These are phyloP conservation scores for Aricia artaxerxes DNA, from an alignment of 2,888 invertebrate species.

Conservation along the genomic window DNA sequence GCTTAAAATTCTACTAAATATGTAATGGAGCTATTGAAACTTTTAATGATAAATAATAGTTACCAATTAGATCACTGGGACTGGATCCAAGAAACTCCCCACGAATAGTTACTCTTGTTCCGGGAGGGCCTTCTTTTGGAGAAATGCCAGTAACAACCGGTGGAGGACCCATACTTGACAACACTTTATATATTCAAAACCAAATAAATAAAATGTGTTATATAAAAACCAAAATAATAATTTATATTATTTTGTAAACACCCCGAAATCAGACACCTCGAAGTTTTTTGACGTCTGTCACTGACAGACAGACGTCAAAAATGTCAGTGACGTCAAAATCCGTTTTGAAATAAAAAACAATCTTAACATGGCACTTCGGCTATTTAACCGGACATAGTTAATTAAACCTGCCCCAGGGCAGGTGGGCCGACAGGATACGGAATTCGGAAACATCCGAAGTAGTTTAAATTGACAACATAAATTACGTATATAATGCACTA, in stretches of 20 bases:
- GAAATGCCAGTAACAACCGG: constrained; percentile 98
- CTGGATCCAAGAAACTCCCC: constrained; percentile 96
- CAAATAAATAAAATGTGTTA: background rate
- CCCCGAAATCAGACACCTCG: background rate
- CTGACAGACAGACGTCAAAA: background rate
- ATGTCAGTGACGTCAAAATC: background rate
- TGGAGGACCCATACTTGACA: constrained; percentile 82
- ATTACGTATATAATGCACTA: too few species aligned
- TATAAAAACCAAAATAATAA: background rate
- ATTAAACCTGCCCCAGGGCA: too few species aligned
- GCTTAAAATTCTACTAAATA: background rate
- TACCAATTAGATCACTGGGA: constrained; percentile 92
- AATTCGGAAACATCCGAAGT: too few species aligned
- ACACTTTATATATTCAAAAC: background rate
- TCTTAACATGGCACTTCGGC: too few species aligned
- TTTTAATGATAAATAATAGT: constrained; percentile 29
- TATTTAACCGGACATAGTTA: too few species aligned
- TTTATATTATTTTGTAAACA: constrained; percentile 7
- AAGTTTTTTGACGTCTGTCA: background rate
- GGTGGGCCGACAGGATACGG: too few species aligned
- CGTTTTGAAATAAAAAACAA: too few species aligned
- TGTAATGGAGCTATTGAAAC: background rate
- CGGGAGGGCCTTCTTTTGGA: constrained; percentile 98
- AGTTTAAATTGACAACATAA: too few species aligned
- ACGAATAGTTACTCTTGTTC: constrained; percentile 95